Evolutionary conservation across 1,140 invertebrate species (phyloP).

Genomic region (Drosophila ambigua): DNA sequence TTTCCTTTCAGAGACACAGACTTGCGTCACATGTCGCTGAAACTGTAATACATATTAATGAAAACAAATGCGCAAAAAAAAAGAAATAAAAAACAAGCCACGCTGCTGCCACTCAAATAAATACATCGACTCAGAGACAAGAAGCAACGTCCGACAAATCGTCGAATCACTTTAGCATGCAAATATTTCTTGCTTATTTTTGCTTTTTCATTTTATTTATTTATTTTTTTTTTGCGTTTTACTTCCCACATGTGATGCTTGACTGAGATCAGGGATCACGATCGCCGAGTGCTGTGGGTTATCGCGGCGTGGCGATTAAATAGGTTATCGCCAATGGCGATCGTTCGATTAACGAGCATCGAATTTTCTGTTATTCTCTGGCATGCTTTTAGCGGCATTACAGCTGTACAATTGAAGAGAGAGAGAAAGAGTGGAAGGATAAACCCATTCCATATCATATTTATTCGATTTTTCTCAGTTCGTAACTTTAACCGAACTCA

Average conservation of each 20-base stretch:
- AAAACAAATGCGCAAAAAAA: conserved; percentile 52
- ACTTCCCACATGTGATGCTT: conserved; percentile 66
- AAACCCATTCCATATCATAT: not conserved
- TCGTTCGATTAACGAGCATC: conserved; percentile 65
- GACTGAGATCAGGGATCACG: conserved; percentile 58
- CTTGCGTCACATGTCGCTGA: conserved; percentile 49
- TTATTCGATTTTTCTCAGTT: not conserved
- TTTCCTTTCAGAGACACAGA: conserved; percentile 20
- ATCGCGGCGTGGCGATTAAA: conserved; percentile 54
- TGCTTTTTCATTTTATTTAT: not conserved
- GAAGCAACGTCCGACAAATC: conserved; percentile 64
- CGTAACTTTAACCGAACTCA: too few species aligned
- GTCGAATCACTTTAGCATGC: conserved; percentile 45
- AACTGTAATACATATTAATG: conserved; percentile 41
- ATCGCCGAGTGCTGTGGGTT: conserved; percentile 58
- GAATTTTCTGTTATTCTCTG: conserved; percentile 45
- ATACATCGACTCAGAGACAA: conserved; percentile 31
- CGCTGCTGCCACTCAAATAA: conserved; percentile 20
- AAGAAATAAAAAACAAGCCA: conserved; percentile 12
- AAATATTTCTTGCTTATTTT: conserved; percentile 30
- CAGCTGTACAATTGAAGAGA: too few species aligned
- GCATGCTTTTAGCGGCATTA: not conserved
- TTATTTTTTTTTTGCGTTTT: conserved; percentile 9
- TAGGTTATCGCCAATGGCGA: conserved; percentile 61
- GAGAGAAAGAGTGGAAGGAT: too few species aligned